phyloP scores from a whole-genome alignment of 2,113 vertebrate species.

The Tragulus kanchil region DNA sequence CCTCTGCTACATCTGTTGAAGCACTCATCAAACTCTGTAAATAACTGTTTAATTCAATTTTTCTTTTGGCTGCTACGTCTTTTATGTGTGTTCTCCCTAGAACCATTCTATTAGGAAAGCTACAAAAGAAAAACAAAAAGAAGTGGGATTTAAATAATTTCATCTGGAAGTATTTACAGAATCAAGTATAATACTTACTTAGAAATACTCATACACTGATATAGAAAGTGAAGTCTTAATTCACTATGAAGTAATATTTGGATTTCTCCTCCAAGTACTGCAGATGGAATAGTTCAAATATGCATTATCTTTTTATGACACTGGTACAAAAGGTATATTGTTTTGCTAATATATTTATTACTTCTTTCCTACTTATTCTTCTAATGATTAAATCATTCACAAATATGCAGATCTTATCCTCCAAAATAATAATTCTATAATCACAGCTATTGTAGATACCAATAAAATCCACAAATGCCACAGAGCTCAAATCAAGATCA shows the following conservation, averaged over 20 bases:
- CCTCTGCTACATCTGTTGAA: slow-evolving; percentile 96
- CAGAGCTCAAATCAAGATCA: not conserved
- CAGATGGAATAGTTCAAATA: slow-evolving; percentile 29
- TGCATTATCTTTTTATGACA: slow-evolving; percentile 20
- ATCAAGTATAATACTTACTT: slow-evolving; percentile 40
- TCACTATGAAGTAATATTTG: not conserved
- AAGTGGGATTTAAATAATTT: slow-evolving; percentile 61
- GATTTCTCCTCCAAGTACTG: not conserved
- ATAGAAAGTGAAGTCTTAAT: not conserved
- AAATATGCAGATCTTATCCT: slow-evolving; percentile 32
- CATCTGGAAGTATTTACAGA: slow-evolving; percentile 4
- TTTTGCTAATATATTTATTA: slow-evolving; percentile 51
- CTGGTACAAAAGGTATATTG: not conserved
- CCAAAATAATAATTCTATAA: slow-evolving; percentile 23
- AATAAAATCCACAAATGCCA: slow-evolving; percentile 8
- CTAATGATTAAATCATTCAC: slow-evolving; percentile 53
- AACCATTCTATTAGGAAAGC: slow-evolving; percentile 97
- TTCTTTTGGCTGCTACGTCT: slow-evolving; percentile 98
- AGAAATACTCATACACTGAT: slow-evolving; percentile 43
- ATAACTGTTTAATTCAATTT: slow-evolving; percentile 97
- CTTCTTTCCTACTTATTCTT: slow-evolving; percentile 62
- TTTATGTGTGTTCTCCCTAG: slow-evolving; percentile 98
- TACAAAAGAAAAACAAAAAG: slow-evolving; percentile 78
- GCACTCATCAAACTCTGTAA: slow-evolving; percentile 96
- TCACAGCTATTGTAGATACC: not conserved